Evolutionary conservation across 1,140 invertebrate genomes (phyloP), one percentile per base, ranked within the genome.

Genomic region (Heliothis virescens): DNA sequence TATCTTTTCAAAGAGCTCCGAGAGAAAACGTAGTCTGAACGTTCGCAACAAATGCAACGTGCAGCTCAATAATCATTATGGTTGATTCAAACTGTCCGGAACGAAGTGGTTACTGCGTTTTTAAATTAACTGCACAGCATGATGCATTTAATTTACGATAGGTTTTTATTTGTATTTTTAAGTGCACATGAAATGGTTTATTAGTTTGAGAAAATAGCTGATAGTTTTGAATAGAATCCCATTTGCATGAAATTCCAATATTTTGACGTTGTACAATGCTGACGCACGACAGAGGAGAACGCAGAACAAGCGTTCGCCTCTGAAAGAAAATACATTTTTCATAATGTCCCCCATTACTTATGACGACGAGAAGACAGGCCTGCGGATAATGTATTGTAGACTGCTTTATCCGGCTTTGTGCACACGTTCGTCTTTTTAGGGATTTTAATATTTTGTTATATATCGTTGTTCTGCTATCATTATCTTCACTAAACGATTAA

Each of bases 311-410:
- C 82, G 82, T 77, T 83, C 77, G 80, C 77, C 81, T 83, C 82
- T 83, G 83, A 85, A 88, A 87, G 85, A 87, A 90, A 86, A 88
- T 86, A 88, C 85, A 88, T 86, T 86, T 90, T 90, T 89, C 86
- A 87, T 84, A 82, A 86, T 85, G 83, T 85, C 79, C 82, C 84
- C 80, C 47, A 63, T 80, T 41, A 41, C 34, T 41, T 82, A 80
- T 73, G 72, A 79, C 48, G 48, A 29, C 48, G 50, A 82, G 83
- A 82, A 82, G 83, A 81, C 85, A 85, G 48, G 81, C 57, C 18
- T 76, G 81, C 79, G 86, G 80, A 78, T 83, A 86, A 80, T 79
- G 80, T 41, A 41, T 41, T 41, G 9, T 41, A 7, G 34, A 16
- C 67, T n/a, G 48, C 41, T 41, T 50, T 2, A 53, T n/a, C n/a